These are phyloP conservation scores for Actinia equina DNA, from an alignment of 64 coral and sea anemone species.

Conservation along the genomic window DNA sequence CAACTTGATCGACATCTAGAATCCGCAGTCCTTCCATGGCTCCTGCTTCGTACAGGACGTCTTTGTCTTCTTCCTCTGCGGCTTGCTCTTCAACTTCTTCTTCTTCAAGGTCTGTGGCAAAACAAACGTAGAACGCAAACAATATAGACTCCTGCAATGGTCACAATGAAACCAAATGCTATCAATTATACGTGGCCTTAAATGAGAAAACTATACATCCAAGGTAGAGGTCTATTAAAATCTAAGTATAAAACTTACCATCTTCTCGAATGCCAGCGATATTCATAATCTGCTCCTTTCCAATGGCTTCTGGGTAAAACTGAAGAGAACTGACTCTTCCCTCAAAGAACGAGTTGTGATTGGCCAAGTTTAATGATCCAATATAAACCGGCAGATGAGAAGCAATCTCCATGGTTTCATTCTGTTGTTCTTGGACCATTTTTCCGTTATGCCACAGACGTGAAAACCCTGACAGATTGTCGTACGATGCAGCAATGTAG, in stretches of 20 bases:
- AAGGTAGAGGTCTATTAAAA: too few species aligned
- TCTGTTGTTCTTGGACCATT: conserved; percentile 36
- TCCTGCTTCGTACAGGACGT: conserved; percentile 64
- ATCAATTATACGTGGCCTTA: too few species aligned
- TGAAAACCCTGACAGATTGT: conserved; percentile 34
- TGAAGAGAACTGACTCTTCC: conserved; percentile 46
- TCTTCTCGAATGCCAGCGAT: conserved; percentile 34
- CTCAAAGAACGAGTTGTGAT: conserved; percentile 20
- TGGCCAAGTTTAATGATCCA: conserved; percentile 14
- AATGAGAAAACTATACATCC: too few species aligned
- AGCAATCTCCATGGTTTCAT: conserved; percentile 49
- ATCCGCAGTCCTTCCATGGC: conserved; percentile 55
- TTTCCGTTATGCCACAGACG: conserved; percentile 77
- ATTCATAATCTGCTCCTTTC: conserved; percentile 5
- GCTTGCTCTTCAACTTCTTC: conserved; percentile 19
- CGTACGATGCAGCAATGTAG: conserved; percentile 73
- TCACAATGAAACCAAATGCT: too few species aligned
- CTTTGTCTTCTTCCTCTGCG: conserved; percentile 37
- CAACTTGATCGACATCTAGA: conserved; percentile 58
- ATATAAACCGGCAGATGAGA: conserved; percentile 64
- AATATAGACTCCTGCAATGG: too few species aligned
- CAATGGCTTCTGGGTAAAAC: conserved; percentile 38
- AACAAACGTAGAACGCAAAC: background rate
- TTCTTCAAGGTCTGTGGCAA: conserved; percentile 12
- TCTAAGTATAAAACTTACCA: conserved; percentile 9